Evolutionary conservation across 30 jellyfish, hydroid and myxozoan genomes (phyloP).

Genomic region (Hydra vulgaris): DNA sequence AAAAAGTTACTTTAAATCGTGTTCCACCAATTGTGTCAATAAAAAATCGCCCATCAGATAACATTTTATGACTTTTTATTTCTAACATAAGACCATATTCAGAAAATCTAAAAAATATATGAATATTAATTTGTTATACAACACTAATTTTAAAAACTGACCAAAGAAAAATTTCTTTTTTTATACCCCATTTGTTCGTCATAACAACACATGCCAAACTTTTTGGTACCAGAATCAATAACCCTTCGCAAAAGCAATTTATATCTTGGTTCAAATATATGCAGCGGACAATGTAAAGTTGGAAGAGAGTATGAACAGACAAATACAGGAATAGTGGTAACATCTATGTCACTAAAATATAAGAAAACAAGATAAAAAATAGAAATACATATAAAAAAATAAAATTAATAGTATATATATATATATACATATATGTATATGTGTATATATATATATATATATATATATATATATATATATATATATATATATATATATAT

Average conservation of each 20-base stretch:
- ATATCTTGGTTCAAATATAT: conserved; percentile 88
- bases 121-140: neutral
- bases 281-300: conserved; percentile 49
- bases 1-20: conserved; percentile 49
- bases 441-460: too few relatives aligned
- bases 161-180: too few relatives aligned
- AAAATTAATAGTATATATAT: too few relatives aligned
- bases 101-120: conserved; percentile 37
- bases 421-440: too few relatives aligned
- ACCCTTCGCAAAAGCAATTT: conserved; percentile 75
- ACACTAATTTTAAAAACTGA: too few relatives aligned
- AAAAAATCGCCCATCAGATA: conserved; percentile 74
- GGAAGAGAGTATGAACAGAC: conserved; percentile 70
- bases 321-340: conserved; percentile 52
- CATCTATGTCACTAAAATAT: conserved; percentile 34
- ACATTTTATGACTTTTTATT: conserved; percentile 24
- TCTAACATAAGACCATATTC: conserved; percentile 80
- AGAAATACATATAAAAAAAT: too few relatives aligned
- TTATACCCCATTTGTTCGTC: conserved; percentile 49
- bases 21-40: conserved; percentile 69
- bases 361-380: too few relatives aligned
- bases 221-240: conserved; percentile 52
- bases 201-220: conserved; percentile 77
- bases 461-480: too few relatives aligned
- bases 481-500: too few relatives aligned